Base-by-base conservation (phyloP, 1,140 invertebrate genomes). In the Drosophila pectinifera region DNA sequence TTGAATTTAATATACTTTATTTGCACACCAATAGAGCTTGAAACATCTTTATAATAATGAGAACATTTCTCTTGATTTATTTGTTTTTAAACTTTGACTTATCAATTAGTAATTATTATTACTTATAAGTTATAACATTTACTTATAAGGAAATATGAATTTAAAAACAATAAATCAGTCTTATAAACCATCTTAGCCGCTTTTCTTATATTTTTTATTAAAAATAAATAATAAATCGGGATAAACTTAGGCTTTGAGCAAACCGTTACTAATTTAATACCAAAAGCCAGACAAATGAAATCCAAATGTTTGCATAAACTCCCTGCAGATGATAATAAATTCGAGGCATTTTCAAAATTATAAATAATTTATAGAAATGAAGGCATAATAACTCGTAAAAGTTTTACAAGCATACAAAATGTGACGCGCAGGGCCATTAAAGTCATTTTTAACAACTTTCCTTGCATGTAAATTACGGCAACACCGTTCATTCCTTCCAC, bases 371-470 rank as follows among this genome's bases (percentile, higher is more conserved):
- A 59, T 58, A 22, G 34, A 70, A 70, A 41, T 26, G 49, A 18
- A 31, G 36, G 54, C 62, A 76, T 77, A 61, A 76, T 77, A 69
- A 61, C 55, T 69, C 73, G 58, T 77, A 77, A 77, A 77, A 76
- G 42, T 69, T 58, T 55, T 54, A 65, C 41, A 68, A 69, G 74
- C 73, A 68, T 76, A 45, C 41, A 56, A 69, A 77, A 77, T 69
- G 74, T 46, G 73, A 69, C 46, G 72, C 65, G 26, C 22, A 43
- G 16, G 57, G 57, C 67, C 67, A 75, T 83, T 80, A 70, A 77
- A 84, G 77, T 76, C 38, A 77, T 76, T 80, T 58, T 80, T 61
- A 64, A 74, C 64, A 80, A 81, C 59, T 20, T 75, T 59, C 45
- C 61, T 42, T 43, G 68, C 58, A 73, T 69, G 63, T 68, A 75